phyloP scores from a whole-genome alignment of 35 echinoderm and acorn worm genomes.

The Holothuria glaberrima region DNA sequence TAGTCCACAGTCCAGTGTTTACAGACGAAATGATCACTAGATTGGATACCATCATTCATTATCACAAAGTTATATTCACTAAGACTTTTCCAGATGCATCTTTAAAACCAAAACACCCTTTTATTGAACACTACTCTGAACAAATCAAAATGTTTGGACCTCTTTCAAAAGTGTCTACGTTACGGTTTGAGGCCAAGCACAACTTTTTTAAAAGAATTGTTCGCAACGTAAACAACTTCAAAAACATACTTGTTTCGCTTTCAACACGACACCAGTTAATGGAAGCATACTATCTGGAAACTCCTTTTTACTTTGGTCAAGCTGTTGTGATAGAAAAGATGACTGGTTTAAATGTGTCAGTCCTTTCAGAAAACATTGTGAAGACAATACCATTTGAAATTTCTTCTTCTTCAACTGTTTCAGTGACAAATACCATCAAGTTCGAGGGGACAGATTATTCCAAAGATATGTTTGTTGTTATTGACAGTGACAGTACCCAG shows the following conservation, averaged over 20 bases:
- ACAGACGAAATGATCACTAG: background rate
- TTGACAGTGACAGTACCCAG: background rate
- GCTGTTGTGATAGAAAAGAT: conserved; percentile 15
- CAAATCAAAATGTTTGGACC: conserved; percentile 28
- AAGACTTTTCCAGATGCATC: background rate
- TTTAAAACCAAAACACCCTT: conserved; percentile 30
- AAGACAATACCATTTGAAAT: background rate
- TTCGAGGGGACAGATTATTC: conserved; percentile 10
- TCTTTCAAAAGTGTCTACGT: conserved; percentile 1
- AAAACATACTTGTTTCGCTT: conserved; percentile 26
- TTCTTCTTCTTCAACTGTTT: background rate
- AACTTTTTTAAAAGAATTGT: conserved; percentile 44
- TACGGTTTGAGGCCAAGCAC: conserved; percentile 24
- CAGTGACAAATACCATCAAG: background rate
- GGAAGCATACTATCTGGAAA: conserved; percentile 11
- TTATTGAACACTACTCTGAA: conserved; percentile 25
- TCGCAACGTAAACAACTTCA: conserved; percentile 44
- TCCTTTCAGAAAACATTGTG: conserved; percentile 17
- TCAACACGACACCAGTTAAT: conserved; percentile 7
- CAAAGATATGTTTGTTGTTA: conserved; percentile 31
- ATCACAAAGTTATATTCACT: background rate
- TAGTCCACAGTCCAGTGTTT: background rate
- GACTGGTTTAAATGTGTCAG: background rate
- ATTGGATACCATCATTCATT: background rate
- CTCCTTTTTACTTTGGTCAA: conserved; percentile 17